phyloP scores from a whole-genome alignment of 2,888 invertebrate species.

The Apamea monoglypha region DNA sequence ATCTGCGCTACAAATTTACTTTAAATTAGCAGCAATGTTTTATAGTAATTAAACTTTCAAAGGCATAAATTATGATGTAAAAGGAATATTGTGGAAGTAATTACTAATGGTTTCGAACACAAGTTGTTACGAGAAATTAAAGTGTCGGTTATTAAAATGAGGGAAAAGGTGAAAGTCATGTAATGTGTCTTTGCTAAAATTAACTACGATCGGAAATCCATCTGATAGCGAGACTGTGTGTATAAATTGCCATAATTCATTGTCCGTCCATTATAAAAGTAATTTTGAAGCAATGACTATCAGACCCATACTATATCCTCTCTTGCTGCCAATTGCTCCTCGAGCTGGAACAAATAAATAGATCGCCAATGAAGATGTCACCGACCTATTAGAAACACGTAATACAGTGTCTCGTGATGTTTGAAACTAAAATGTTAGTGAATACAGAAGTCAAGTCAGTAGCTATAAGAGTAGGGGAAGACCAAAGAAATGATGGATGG shows the following conservation, averaged over 20 bases:
- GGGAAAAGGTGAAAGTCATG: background rate
- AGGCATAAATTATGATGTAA: slow-evolving; percentile 26
- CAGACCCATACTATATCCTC: background rate
- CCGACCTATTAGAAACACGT: background rate
- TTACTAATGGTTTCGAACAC: slow-evolving; percentile 20
- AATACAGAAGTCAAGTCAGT: background rate
- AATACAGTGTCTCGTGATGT: background rate
- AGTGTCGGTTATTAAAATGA: slow-evolving; percentile 22
- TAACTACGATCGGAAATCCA: slow-evolving; percentile 1
- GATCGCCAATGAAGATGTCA: background rate
- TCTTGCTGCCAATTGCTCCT: background rate
- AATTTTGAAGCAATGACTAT: background rate
- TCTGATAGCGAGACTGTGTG: background rate
- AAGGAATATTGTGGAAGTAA: slow-evolving; percentile 12
- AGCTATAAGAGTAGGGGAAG: background rate
- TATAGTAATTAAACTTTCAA: slow-evolving; percentile 36
- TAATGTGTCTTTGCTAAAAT: slow-evolving; percentile 2
- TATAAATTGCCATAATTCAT: slow-evolving; percentile 7
- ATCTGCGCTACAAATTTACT: slow-evolving; percentile 44
- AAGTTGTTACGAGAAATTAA: slow-evolving; percentile 8
- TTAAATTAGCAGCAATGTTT: slow-evolving; percentile 47
- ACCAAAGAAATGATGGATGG: too few species aligned
- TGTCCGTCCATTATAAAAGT: background rate
- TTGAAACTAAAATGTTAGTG: background rate
- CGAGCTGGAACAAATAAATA: background rate